Percentiles rank a stretch among this genome's conserved stretches.
phyloP scores from a whole-genome alignment of 2,113 vertebrate genomes.

The Pavo muticus region DNA sequence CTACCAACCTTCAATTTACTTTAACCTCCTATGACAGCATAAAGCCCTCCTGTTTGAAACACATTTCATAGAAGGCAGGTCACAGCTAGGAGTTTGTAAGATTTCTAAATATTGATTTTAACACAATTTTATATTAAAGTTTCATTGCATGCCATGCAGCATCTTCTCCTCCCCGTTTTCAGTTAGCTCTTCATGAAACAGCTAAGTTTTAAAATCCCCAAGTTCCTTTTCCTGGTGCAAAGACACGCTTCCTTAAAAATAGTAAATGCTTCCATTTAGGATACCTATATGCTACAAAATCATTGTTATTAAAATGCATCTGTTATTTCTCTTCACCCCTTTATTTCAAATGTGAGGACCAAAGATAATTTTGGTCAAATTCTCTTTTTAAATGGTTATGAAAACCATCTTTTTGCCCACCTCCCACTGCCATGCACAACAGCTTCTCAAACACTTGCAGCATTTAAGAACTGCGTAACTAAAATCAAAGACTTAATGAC shows the following conservation, averaged over 20 bases:
- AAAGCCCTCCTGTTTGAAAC: not conserved
- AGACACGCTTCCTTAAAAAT: not conserved
- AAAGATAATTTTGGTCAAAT: not conserved
- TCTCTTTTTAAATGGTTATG: not conserved
- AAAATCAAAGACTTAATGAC: not conserved
- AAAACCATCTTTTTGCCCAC: too few relatives aligned
- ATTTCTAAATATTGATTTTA: not conserved
- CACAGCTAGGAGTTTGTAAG: not conserved
- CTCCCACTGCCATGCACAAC: not conserved
- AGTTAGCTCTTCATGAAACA: not conserved
- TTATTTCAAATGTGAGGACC: not conserved
- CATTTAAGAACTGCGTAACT: not conserved
- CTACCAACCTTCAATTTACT: not conserved
- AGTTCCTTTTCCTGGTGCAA: not conserved
- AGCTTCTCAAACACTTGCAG: not conserved
- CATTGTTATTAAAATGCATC: too few relatives aligned
- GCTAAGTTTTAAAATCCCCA: not conserved
- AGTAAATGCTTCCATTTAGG: not conserved
- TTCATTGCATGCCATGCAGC: not conserved
- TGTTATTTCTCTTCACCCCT: not conserved
- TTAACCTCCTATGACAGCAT: not conserved
- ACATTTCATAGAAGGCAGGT: not conserved
- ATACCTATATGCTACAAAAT: not conserved
- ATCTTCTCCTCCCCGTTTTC: not conserved
- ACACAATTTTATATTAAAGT: not conserved